Conservation (phyloP, 2,888 invertebrate species). For the Hedychridium roseum region DNA sequence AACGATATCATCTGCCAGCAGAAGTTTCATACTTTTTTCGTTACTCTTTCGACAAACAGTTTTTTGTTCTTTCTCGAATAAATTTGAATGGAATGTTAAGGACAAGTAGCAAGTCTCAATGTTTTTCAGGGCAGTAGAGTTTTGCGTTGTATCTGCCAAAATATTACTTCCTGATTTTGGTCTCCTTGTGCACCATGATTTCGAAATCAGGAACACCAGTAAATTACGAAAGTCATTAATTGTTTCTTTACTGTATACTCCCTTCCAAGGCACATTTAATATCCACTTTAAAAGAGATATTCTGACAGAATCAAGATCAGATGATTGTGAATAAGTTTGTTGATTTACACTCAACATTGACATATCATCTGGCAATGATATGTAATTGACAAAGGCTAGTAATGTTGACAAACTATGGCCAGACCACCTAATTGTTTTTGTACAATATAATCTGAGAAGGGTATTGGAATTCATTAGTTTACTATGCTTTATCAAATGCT, state of each 20-base stretch:
- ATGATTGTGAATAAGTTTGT: constrained; percentile 18
- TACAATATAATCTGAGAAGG: constrained; percentile 61
- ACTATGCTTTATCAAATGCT: constrained; percentile 56
- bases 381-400: constrained; percentile 52
- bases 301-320: constrained; percentile 39
- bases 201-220: background rate
- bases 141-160: too few species aligned
- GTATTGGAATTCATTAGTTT: constrained; percentile 52
- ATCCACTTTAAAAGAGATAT: constrained; percentile 46
- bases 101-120: constrained; percentile 44
- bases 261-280: constrained; percentile 39
- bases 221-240: constrained; percentile 9
- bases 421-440: constrained; percentile 59
- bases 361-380: constrained; percentile 48
- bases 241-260: constrained; percentile 15
- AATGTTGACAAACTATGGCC: constrained; percentile 59
- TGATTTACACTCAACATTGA: constrained; percentile 30
- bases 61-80: constrained; percentile 39
- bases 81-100: constrained; percentile 32
- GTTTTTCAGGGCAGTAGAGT: too few species aligned
- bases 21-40: too few species aligned
- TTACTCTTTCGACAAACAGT: too few species aligned
- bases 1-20: constrained; percentile 29
- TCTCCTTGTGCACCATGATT: background rate
- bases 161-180: constrained; percentile 13